Percentiles rank a stretch among this genome's conserved stretches.
These are phyloP conservation scores for human DNA, from an alignment of 2,113 vertebrate genomes.

Conservation along the genomic window GRCh38 chr21:26510501-26511000, in stretches of 20 bases:
- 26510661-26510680: background rate
- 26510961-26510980: background rate
- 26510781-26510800: background rate
- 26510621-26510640: background rate
- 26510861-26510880: background rate
- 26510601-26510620: background rate
- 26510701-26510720: background rate
- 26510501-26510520: background rate
- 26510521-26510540: background rate
- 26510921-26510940: background rate
- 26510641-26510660: background rate
- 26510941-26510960: background rate
- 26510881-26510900: background rate
- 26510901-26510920: background rate
- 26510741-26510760: conserved; percentile 24
- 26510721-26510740: background rate
- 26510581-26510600: background rate
- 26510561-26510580: background rate
- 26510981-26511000: background rate
- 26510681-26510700: background rate
- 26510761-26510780: background rate
- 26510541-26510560: background rate
- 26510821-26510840: background rate
- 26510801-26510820: background rate
- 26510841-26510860: background rate